Base-by-base conservation (phyloP, 2,113 vertebrate species). In the Epinephelus fuscoguttatus region DNA sequence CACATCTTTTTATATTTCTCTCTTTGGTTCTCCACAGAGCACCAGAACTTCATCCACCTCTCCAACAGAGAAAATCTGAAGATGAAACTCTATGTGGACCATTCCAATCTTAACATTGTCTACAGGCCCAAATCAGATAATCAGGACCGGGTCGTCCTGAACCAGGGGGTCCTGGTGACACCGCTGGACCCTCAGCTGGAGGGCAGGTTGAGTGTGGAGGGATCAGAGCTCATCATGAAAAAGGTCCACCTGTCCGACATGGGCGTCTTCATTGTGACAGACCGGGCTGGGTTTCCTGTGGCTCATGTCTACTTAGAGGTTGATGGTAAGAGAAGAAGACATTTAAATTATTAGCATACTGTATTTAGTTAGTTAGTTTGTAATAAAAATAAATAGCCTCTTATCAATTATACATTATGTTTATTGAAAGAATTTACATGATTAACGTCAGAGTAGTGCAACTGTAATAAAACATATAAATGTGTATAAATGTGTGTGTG, bases 261-360 rank as follows among this genome's bases (percentile, higher is more conserved):
- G 0, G 95, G 95, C 0, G 21, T 91, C 70, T 96, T 95, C 86
- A 93, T 53, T 50, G 80, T 96, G 55, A 94, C 89, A 0, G 95
- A 96, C 86, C 89, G 93, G 75, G 76, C 75, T 0, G 94, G 93
- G 6, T 94, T 93, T 42, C 70, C 83, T 14, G 93, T 96, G 71
- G 92, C 93, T 61, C 64, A 92, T 3, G 73, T 94, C 64, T 88
- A 95, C 88, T 47, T 95, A 30, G 70, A 91, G 15, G 93, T 95
- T 3, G 61, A 94, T 0, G 72, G 95, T 95, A 82, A 93, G 93
- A 63, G 53, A 40, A 19, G 6, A 18, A 40, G 17, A 67, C 33
- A 11, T 56, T 45, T 40, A 15, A 33, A 40, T 17, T 10, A 19
- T 62, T 10, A 47, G 21, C 17, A 4, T n/a, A 10, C 6, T 61